Percentiles rank a stretch among this genome's conserved stretches.
Evolutionary conservation across 1,140 invertebrate species (phyloP).

Genomic region (Teleogryllus occipitalis): DNA sequence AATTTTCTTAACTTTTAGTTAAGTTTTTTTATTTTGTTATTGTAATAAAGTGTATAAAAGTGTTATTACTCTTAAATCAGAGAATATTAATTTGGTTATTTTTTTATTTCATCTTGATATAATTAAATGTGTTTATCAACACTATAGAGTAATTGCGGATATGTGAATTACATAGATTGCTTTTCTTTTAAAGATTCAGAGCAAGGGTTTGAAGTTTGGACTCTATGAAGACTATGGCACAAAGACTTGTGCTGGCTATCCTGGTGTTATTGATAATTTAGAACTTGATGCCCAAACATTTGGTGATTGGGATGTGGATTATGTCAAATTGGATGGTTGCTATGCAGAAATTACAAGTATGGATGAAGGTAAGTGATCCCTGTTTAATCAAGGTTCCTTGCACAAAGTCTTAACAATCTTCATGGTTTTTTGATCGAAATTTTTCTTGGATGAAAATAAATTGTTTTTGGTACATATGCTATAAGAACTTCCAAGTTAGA

Average conservation of each 20-base stretch:
- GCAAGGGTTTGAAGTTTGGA: constrained; percentile 72
- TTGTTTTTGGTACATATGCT: too few species aligned
- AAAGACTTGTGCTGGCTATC: constrained; percentile 75
- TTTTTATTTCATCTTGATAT: neutral
- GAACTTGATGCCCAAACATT: constrained; percentile 74
- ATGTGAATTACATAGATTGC: too few species aligned
- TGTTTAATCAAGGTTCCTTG: too few species aligned
- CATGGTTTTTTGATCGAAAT: too few species aligned
- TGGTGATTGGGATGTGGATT: constrained; percentile 82
- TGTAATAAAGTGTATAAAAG: too few species aligned
- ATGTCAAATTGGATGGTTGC: constrained; percentile 84
- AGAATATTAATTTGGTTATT: constrained; percentile 6
- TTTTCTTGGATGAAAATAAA: too few species aligned
- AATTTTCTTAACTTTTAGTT: too few species aligned
- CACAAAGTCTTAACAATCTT: too few species aligned
- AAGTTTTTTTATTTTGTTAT: too few species aligned
- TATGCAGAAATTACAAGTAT: constrained; percentile 53
- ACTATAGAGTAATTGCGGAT: neutral
- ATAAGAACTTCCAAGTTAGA: too few species aligned
- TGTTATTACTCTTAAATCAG: neutral
- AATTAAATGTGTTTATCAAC: neutral
- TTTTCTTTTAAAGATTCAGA: constrained; percentile 53
- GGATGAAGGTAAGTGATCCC: constrained; percentile 37
- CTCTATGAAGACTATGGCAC: constrained; percentile 84
- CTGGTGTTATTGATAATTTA: constrained; percentile 67